Conservation (phyloP, 2,797 vertebrate genomes). For the Alcedo atthis region DNA sequence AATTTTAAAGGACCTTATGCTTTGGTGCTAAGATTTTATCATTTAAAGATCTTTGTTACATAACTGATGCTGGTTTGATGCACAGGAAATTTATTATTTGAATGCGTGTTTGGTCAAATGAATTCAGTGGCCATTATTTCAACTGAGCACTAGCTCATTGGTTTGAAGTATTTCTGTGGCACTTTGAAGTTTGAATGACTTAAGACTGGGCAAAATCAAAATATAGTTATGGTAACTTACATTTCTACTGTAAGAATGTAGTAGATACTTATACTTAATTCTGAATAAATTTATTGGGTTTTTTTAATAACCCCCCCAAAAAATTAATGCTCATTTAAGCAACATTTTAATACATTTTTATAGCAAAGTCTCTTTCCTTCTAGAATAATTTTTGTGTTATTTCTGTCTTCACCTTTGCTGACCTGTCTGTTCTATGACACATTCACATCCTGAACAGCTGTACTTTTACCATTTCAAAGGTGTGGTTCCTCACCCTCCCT, state of each 20-base stretch:
- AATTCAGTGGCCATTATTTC: not conserved
- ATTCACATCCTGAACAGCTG: slow-evolving; percentile 22
- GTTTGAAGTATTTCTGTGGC: not conserved
- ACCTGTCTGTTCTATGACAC: not conserved
- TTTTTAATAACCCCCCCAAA: not conserved
- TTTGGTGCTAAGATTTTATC: not conserved
- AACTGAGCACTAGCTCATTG: not conserved
- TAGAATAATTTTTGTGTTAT: not conserved
- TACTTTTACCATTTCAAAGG: slow-evolving; percentile 37
- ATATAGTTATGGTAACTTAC: not conserved
- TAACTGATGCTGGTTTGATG: not conserved
- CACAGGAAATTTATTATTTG: not conserved
- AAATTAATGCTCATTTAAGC: not conserved
- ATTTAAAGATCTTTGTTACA: not conserved
- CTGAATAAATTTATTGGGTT: not conserved
- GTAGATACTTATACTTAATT: not conserved
- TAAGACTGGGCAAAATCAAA: not conserved
- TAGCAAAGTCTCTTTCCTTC: not conserved
- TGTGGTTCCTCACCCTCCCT: slow-evolving; percentile 27
- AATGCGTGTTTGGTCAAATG: not conserved
- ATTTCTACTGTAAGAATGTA: not conserved
- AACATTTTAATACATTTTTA: not conserved
- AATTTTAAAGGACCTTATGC: not conserved
- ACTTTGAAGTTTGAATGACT: not conserved
- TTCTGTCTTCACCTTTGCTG: slow-evolving; percentile 8